Conservation (phyloP, 2,888 invertebrate species). For the Hydrotaea diabolus region DNA sequence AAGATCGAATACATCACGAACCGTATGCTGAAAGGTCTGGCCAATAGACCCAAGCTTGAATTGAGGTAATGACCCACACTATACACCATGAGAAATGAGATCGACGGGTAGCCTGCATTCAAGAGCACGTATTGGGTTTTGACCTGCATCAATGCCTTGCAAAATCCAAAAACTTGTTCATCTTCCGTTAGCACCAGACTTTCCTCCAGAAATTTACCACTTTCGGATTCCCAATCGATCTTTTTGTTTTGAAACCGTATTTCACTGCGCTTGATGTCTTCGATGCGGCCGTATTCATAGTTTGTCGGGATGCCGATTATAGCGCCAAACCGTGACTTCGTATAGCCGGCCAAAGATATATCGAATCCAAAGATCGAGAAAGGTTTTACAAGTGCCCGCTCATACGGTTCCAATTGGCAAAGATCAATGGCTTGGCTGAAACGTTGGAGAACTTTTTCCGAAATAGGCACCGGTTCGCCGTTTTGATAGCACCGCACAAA, state of each 20-base stretch:
- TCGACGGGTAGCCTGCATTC: conserved; percentile 83
- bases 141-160: conserved; percentile 86
- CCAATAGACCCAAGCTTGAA: conserved; percentile 82
- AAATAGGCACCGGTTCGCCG: conserved; percentile 83
- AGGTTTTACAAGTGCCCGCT: conserved; percentile 83
- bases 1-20: conserved; percentile 82
- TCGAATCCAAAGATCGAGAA: conserved; percentile 89
- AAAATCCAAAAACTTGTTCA: conserved; percentile 90
- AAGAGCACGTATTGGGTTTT: conserved; percentile 83
- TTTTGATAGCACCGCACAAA: conserved; percentile 86
- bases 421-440: conserved; percentile 84
- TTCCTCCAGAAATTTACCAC: conserved; percentile 84
- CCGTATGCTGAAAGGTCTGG: conserved; percentile 81
- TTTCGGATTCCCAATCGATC: conserved; percentile 85
- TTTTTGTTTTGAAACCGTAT: conserved; percentile 84
- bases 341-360: conserved; percentile 85
- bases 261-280: conserved; percentile 83
- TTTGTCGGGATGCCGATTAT: conserved; percentile 88
- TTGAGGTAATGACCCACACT: conserved; percentile 82
- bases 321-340: conserved; percentile 84
- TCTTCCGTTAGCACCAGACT: conserved; percentile 88
- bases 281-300: conserved; percentile 83
- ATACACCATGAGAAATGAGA: conserved; percentile 82
- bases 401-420: conserved; percentile 82
- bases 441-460: conserved; percentile 81